Evolutionary conservation across 2,888 invertebrate genomes (phyloP).

Genomic region (Eupithecia dodoneata): DNA sequence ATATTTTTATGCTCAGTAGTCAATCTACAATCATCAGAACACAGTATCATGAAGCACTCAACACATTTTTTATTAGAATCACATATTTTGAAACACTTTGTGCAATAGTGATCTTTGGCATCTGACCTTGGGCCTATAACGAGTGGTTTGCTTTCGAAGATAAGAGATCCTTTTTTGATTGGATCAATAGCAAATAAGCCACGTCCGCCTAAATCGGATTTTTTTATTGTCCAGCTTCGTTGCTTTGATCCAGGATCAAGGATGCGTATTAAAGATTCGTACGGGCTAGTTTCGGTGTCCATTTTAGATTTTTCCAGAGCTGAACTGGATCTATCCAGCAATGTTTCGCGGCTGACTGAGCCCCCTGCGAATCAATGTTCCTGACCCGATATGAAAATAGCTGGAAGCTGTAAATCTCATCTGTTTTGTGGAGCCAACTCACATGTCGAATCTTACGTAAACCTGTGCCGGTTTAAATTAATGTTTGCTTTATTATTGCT

Average conservation of each 20-base stretch:
- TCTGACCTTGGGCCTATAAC: conserved; percentile 86
- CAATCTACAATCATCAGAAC: conserved; percentile 84
- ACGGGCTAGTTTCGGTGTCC: conserved; percentile 38
- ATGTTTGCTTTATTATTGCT: conserved; percentile 57
- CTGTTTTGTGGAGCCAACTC: conserved; percentile 63
- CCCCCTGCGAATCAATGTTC: conserved; percentile 54
- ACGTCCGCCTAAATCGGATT: conserved; percentile 86
- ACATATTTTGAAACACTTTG: conserved; percentile 84
- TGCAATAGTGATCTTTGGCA: conserved; percentile 83
- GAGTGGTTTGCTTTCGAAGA: conserved; percentile 88
- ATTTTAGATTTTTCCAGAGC: conserved; percentile 44
- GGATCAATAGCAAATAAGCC: conserved; percentile 87
- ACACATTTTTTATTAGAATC: conserved; percentile 77
- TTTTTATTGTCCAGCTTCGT: conserved; percentile 82
- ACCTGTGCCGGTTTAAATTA: conserved; percentile 53
- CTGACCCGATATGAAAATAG: conserved; percentile 78
- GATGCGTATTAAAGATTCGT: conserved; percentile 41
- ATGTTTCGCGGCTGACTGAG: conserved; percentile 65
- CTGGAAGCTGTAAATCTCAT: conserved; percentile 69
- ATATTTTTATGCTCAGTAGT: conserved; percentile 82
- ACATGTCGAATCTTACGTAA: conserved; percentile 71
- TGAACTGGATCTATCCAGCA: conserved; percentile 49
- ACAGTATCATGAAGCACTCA: conserved; percentile 87
- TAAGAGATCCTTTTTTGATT: conserved; percentile 85
- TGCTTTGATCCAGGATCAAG: conserved; percentile 39